Conservation (phyloP, 1,140 invertebrate species). For the Nasonia giraulti region DNA sequence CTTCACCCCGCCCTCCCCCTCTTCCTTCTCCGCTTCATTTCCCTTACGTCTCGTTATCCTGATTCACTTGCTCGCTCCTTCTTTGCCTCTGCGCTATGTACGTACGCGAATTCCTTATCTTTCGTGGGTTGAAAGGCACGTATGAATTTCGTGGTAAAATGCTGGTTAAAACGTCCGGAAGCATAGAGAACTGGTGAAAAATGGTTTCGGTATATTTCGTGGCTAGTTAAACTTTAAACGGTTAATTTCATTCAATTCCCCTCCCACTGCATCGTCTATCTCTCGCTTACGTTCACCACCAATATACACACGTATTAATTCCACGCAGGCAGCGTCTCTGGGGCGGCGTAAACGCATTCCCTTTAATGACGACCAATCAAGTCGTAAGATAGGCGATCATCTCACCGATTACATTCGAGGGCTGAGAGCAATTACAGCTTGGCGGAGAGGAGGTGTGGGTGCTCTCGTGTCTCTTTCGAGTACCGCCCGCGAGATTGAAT, state of each 20-base stretch:
- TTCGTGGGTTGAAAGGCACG: too few relatives aligned
- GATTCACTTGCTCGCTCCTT: not conserved
- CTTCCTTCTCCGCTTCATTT: constrained; percentile 53
- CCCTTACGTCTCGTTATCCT: constrained; percentile 51
- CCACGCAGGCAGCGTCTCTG: constrained; percentile 58
- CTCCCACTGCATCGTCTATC: not conserved
- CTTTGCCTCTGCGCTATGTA: not conserved
- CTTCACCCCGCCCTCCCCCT: constrained; percentile 51
- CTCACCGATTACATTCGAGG: constrained; percentile 66
- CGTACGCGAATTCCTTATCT: not conserved
- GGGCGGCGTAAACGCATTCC: constrained; percentile 71
- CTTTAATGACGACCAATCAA: constrained; percentile 72
- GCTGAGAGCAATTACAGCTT: constrained; percentile 60
- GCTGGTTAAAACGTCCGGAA: too few relatives aligned
- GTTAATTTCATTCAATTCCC: not conserved
- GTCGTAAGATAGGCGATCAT: constrained; percentile 72
- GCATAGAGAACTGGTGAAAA: too few relatives aligned
- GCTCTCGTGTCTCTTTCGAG: not conserved
- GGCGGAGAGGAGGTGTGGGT: not conserved
- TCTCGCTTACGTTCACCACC: not conserved
- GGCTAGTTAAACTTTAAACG: too few relatives aligned
- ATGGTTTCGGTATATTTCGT: too few relatives aligned
- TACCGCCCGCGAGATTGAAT: constrained; percentile 35
- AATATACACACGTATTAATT: constrained; percentile 50
- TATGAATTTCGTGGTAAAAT: too few relatives aligned